A percentile compares a stretch with the other conserved stretches of the same genome.
Conservation (phyloP, 2,888 invertebrate species). For the Criorhina ranunculi region DNA sequence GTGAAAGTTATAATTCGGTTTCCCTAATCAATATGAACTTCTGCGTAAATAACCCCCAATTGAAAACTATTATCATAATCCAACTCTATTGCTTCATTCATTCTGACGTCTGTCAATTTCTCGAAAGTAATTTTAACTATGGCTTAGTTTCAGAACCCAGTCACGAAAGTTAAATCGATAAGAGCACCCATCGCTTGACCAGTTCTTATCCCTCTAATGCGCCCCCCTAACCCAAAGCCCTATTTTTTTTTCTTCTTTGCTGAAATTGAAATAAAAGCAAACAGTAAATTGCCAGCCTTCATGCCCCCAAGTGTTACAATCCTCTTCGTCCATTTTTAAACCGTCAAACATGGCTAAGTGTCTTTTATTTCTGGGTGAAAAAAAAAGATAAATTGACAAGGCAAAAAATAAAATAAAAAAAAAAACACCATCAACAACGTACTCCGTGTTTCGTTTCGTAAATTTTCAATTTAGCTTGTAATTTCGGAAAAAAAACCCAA, state of each 20-base stretch:
- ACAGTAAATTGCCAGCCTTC: background rate
- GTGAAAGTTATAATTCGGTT: no score
- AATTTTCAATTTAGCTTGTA: constrained; percentile 47
- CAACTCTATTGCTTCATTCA: no score
- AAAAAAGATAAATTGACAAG: background rate
- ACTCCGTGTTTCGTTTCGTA: constrained; percentile 26
- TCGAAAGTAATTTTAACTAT: no score
- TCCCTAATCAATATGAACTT: no score
- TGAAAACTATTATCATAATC: no score
- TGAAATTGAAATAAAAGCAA: background rate
- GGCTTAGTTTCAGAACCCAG: no score
- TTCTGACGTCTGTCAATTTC: no score
- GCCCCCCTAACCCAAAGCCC: background rate
- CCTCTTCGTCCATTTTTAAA: background rate
- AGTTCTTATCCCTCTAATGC: background rate
- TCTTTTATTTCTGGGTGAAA: background rate
- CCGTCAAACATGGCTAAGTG: background rate
- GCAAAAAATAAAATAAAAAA: background rate
- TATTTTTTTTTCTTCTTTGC: background rate
- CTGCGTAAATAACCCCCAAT: no score
- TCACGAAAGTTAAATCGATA: background rate
- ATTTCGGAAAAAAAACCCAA: constrained; percentile 10
- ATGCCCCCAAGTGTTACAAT: background rate
- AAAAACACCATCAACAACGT: background rate
- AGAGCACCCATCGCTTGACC: background rate